These are phyloP conservation scores for Coregonus clupeaformis DNA, from an alignment of 2,113 vertebrate genomes.

Conservation along the genomic window DNA sequence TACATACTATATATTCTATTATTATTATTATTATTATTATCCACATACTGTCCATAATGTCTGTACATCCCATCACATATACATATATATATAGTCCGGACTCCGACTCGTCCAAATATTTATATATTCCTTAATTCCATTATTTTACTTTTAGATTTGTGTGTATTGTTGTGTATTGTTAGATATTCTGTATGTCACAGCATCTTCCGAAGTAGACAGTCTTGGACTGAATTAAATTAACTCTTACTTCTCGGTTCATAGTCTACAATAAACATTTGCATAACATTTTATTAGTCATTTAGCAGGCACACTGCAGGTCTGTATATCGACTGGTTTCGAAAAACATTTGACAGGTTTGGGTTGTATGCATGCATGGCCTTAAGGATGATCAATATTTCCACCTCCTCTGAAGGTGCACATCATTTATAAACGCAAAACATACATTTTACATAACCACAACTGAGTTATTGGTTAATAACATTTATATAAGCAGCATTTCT, in stretches of 20 bases:
- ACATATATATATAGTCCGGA: too few relatives aligned
- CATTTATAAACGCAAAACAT: constrained; percentile 19
- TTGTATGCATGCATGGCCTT: constrained; percentile 22
- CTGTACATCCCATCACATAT: too few relatives aligned
- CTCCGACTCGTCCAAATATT: too few relatives aligned
- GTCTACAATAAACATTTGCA: not conserved
- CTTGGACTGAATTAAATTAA: not conserved
- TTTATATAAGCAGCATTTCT: not conserved
- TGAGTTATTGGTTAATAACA: not conserved
- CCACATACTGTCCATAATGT: too few relatives aligned
- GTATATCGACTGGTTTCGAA: constrained; percentile 34
- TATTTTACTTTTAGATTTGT: too few relatives aligned
- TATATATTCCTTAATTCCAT: too few relatives aligned
- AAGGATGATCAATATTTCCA: constrained; percentile 24
- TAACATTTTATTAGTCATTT: not conserved
- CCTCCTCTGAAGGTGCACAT: constrained; percentile 37
- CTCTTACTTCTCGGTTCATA: not conserved
- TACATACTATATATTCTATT: too few relatives aligned
- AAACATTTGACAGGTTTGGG: constrained; percentile 39
- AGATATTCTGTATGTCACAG: not conserved
- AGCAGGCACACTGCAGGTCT: not conserved
- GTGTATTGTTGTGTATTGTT: too few relatives aligned
- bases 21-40: too few relatives aligned
- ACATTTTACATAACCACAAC: not conserved
- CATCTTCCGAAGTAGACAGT: not conserved